Percentiles rank a stretch among this genome's conserved stretches.
These are phyloP conservation scores for Diachrysia chrysitis DNA, from an alignment of 2,888 invertebrate genomes.

Conservation along the genomic window DNA sequence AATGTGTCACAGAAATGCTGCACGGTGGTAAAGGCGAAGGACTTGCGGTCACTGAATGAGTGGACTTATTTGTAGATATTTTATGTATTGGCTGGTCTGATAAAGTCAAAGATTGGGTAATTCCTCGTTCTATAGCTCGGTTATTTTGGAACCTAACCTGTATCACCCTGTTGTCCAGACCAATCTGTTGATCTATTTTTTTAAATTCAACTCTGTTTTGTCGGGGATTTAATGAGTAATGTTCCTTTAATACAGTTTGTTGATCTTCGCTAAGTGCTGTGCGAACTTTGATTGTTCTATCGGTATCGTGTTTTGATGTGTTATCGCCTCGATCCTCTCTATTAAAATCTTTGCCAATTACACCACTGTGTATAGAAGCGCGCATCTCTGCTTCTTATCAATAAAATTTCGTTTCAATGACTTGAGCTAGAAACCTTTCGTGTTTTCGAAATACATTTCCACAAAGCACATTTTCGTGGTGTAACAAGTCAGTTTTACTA, in stretches of 20 bases:
- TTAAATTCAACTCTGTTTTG: conserved; percentile 98
- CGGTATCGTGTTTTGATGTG: conserved; percentile 89
- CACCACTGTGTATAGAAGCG: conserved; percentile 85
- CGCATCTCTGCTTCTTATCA: conserved; percentile 86
- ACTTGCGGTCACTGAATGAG: conserved; percentile 87
- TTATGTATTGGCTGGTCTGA: conserved; percentile 96
- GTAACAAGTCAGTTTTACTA: conserved; percentile 90
- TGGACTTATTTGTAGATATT: conserved; percentile 95
- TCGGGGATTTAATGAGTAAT: conserved; percentile 96
- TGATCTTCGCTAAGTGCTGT: conserved; percentile 98
- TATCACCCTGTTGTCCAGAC: conserved; percentile 94
- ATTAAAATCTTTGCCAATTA: conserved; percentile 89
- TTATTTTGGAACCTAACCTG: conserved; percentile 99
- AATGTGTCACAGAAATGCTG: conserved; percentile 90
- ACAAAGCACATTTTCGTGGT: conserved; percentile 92
- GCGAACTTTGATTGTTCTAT: conserved; percentile 96
- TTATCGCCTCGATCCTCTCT: conserved; percentile 87
- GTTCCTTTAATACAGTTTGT: conserved; percentile 95
- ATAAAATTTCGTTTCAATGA: conserved; percentile 91
- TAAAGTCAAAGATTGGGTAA: conserved; percentile 76
- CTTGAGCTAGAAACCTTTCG: conserved; percentile 93
- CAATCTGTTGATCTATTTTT: conserved; percentile 94
- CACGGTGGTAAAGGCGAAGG: conserved; percentile 91
- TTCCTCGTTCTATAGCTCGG: conserved; percentile 95
- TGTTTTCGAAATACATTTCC: conserved; percentile 90